Conservation (phyloP, 2,797 vertebrate genomes). For the Acestrorhynchus altus region DNA sequence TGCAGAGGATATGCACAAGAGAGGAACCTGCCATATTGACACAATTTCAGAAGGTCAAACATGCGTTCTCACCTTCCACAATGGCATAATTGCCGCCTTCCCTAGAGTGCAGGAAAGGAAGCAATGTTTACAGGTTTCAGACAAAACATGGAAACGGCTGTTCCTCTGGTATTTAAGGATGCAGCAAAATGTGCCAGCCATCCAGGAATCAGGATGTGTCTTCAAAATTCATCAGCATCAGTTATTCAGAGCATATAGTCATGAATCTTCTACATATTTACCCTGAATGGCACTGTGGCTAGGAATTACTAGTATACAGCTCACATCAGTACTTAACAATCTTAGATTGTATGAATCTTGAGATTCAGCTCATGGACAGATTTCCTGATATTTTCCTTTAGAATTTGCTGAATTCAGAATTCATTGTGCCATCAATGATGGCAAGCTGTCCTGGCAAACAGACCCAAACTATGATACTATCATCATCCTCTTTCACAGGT, state of each 20-base stretch:
- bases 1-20: conserved; percentile 8
- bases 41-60: conserved; percentile 27
- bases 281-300: too few relatives aligned
- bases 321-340: too few relatives aligned
- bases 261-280: background rate
- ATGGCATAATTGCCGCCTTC: conserved; percentile 43
- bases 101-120: conserved; percentile 43
- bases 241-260: background rate
- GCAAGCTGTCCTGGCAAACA: too few relatives aligned
- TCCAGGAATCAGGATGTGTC: conserved; percentile 40
- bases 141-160: conserved; percentile 58
- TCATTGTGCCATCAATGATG: too few relatives aligned
- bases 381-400: too few relatives aligned
- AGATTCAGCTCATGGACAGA: too few relatives aligned
- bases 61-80: conserved; percentile 39
- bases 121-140: conserved; percentile 35
- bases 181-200: background rate
- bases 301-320: background rate
- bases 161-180: conserved; percentile 35
- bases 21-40: background rate
- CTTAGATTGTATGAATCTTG: too few relatives aligned
- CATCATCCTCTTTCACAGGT: too few relatives aligned
- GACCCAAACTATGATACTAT: too few relatives aligned
- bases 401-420: too few relatives aligned
- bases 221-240: background rate